Evolutionary conservation across 2,888 invertebrate genomes (phyloP), one percentile per base, ranked within the genome.

Genomic region (Carpatolechia fugitivella): DNA sequence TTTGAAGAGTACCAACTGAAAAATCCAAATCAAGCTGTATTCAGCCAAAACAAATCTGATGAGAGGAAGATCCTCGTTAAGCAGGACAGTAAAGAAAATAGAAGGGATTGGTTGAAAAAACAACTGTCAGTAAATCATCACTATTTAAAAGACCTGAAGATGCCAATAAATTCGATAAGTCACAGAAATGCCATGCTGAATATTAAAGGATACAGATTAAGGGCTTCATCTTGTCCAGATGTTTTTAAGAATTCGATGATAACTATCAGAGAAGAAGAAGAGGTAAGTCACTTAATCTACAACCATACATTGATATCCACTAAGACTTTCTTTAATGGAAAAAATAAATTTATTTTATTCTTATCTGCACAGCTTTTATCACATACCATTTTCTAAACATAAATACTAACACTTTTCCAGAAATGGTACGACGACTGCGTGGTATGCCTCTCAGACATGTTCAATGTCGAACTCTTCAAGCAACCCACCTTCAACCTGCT

Each of bases 161-260:
- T 95, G 72, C 95, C 95, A 64, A 91, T 96, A 61, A 96, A 95
- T 72, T 96, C 96, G 0, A 93, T 97, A 61, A 95, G 96, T 79
- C 96, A 97, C 78, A 93, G 97, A 47, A 96, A 96, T 41, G 96
- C 97, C 4, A 94, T 96, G 90, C 82, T 97, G 55, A 96, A 95
- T 76, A 94, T 95, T 55, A 94, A 94, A 69, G 93, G 95, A 61
- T 97, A 97, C 79, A 92, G 94, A 54, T 82, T 97, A 57, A 92
- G 95, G 60, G 97, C 97, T 0, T 96, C 96, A 1, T 97, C 97
- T 44, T 98, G 98, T 78, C 98, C 98, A 0, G 95, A 98, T 82
- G 96, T 98, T 68, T 96, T 94, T 74, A 92, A 95, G 66, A 96
- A 96, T 75, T 96, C 96, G n/a, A 96, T 96, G 95, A 95, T 95